Evolutionary conservation across 2,113 vertebrate genomes (phyloP).

Genomic region (Ptilonorhynchus violaceus): DNA sequence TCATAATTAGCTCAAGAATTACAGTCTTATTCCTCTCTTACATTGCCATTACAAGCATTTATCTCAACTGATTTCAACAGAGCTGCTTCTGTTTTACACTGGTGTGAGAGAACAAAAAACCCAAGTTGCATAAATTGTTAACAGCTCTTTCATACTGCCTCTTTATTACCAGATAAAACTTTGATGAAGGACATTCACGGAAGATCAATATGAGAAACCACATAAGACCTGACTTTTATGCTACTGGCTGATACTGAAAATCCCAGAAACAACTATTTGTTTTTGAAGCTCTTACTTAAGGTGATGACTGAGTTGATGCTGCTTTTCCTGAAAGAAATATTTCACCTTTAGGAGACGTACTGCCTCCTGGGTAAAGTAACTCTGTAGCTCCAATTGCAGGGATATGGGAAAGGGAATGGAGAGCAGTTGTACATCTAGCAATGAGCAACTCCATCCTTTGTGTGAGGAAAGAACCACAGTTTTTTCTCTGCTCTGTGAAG

Average conservation of each 20-base stretch:
- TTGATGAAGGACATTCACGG: constrained; percentile 32
- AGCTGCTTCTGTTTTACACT: background rate
- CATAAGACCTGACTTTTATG: background rate
- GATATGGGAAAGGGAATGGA: background rate
- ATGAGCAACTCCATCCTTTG: background rate
- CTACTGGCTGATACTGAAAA: background rate
- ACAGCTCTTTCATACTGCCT: background rate
- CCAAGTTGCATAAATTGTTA: constrained; percentile 3
- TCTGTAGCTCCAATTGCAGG: background rate
- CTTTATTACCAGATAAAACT: constrained; percentile 54
- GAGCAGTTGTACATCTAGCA: background rate
- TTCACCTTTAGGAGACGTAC: constrained; percentile 44
- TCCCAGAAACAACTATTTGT: constrained; percentile 22
- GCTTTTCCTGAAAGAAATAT: constrained; percentile 14
- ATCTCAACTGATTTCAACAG: background rate
- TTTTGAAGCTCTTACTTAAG: background rate
- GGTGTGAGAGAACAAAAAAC: background rate
- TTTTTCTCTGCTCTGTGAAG: background rate
- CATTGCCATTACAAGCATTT: background rate
- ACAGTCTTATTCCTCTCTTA: background rate
- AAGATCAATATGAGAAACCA: constrained; percentile 55
- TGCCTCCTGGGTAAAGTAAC: constrained; percentile 3
- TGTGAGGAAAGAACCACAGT: background rate
- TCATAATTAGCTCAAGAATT: constrained; percentile 41
- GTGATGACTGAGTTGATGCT: background rate